Conservation (phyloP, 2,888 invertebrate genomes). For the Eurois occulta region DNA sequence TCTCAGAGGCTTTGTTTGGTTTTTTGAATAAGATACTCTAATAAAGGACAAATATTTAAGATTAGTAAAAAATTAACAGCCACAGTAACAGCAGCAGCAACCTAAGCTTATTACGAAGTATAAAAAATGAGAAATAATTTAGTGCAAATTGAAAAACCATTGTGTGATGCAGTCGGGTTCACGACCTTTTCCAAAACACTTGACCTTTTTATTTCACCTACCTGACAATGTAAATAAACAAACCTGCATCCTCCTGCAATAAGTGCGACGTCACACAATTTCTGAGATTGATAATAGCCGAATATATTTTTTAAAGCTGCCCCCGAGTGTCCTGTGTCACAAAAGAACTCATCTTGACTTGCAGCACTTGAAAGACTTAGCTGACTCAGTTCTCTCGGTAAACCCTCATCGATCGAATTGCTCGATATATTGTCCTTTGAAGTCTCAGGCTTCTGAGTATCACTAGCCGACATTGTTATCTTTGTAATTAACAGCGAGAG, state of each 20-base stretch:
- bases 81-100: not conserved
- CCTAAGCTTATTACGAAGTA: not conserved
- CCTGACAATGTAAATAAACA: constrained; percentile 63
- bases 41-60: not conserved
- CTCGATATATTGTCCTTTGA: constrained; percentile 88
- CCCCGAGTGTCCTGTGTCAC: constrained; percentile 95
- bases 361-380: constrained; percentile 92
- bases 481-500: constrained; percentile 8
- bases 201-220: constrained; percentile 24
- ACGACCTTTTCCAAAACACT: constrained; percentile 38
- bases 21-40: not conserved
- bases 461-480: constrained; percentile 84
- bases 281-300: constrained; percentile 94
- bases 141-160: not conserved
- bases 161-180: constrained; percentile 34
- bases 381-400: constrained; percentile 92
- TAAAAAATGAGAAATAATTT: not conserved
- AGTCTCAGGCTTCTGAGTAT: constrained; percentile 83
- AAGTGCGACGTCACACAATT: constrained; percentile 96
- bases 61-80: not conserved
- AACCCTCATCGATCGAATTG: constrained; percentile 89
- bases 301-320: constrained; percentile 95
- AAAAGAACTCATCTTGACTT: constrained; percentile 94
- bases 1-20: not conserved
- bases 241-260: constrained; percentile 94